A percentile compares a stretch with the other conserved stretches of the same genome.
Evolutionary conservation across 2,888 invertebrate species (phyloP).

Genomic region (Ormyrus rosae): DNA sequence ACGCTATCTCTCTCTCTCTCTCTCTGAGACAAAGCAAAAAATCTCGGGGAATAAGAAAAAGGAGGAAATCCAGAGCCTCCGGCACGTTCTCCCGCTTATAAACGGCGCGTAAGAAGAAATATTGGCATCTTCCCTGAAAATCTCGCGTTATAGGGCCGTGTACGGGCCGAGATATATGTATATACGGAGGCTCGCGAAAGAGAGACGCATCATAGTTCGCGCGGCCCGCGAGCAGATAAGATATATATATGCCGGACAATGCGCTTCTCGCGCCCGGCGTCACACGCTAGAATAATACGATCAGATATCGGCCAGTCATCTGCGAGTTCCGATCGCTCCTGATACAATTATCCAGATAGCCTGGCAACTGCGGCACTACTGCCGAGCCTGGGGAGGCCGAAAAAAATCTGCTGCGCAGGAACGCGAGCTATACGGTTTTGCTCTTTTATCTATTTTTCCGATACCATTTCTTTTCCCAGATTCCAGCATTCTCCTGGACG

Average conservation of each 20-base stretch:
- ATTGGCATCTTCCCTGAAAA: conserved; percentile 45
- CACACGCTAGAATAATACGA: conserved; percentile 55
- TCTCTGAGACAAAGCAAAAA: not conserved
- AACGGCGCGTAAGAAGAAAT: conserved; percentile 39
- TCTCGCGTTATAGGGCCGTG: conserved; percentile 25
- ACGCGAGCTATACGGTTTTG: too few species aligned
- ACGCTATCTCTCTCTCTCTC: not conserved
- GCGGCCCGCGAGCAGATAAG: conserved; percentile 44
- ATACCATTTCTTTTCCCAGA: too few species aligned
- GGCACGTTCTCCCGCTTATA: conserved; percentile 2
- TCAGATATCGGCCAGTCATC: conserved; percentile 63
- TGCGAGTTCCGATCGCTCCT: conserved; percentile 61
- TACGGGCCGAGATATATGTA: not conserved
- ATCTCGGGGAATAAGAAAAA: not conserved
- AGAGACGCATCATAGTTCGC: conserved; percentile 18
- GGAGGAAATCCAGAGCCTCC: not conserved
- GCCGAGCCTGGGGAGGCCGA: conserved; percentile 1
- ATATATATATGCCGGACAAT: conserved; percentile 53
- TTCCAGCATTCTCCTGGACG: too few species aligned
- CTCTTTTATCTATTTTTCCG: too few species aligned
- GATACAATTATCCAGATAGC: conserved; percentile 69
- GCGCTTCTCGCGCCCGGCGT: conserved; percentile 47
- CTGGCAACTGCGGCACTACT: conserved; percentile 35
- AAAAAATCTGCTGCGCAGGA: not conserved
- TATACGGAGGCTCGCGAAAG: conserved; percentile 2